A percentile compares a stretch with the other conserved stretches of the same genome.
These are phyloP conservation scores for Rhyacichthys aspro DNA, from an alignment of 2,797 vertebrate species.

Conservation along the genomic window DNA sequence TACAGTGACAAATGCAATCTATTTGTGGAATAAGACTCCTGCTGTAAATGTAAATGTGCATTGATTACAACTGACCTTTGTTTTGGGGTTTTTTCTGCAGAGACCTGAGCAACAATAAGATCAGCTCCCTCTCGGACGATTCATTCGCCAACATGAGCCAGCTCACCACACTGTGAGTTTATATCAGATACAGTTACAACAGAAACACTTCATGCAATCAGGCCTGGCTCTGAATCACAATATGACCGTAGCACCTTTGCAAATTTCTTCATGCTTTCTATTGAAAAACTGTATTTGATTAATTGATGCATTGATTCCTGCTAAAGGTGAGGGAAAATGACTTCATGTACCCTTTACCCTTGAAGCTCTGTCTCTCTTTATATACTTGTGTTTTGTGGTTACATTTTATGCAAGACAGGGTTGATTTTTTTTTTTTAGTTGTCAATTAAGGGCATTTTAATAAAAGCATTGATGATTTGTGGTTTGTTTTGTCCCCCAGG, in stretches of 20 bases:
- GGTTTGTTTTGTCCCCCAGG: constrained; percentile 69
- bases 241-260: too few species aligned
- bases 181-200: neutral
- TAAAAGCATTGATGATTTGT: neutral
- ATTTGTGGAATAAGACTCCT: neutral
- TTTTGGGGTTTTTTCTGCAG: constrained; percentile 79
- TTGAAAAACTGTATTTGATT: too few species aligned
- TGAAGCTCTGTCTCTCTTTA: too few species aligned
- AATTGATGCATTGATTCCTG: too few species aligned
- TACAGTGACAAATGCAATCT: too few species aligned
- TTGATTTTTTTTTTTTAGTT: too few species aligned
- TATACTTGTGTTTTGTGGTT: too few species aligned
- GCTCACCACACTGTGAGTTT: constrained; percentile 93
- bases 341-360: too few species aligned
- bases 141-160: constrained; percentile 98
- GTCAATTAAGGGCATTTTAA: too few species aligned
- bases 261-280: too few species aligned
- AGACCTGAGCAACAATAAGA: constrained; percentile 97
- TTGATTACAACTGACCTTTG: constrained; percentile 45
- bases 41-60: constrained; percentile 12
- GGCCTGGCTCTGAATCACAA: neutral
- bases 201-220: neutral
- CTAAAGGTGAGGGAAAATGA: too few species aligned
- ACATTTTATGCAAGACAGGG: too few species aligned
- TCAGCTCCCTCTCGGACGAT: constrained; percentile 90